Evolutionary conservation across 1,140 invertebrate genomes (phyloP), one percentile per base, ranked within the genome.

Genomic region (Zaprionus nigranus): DNA sequence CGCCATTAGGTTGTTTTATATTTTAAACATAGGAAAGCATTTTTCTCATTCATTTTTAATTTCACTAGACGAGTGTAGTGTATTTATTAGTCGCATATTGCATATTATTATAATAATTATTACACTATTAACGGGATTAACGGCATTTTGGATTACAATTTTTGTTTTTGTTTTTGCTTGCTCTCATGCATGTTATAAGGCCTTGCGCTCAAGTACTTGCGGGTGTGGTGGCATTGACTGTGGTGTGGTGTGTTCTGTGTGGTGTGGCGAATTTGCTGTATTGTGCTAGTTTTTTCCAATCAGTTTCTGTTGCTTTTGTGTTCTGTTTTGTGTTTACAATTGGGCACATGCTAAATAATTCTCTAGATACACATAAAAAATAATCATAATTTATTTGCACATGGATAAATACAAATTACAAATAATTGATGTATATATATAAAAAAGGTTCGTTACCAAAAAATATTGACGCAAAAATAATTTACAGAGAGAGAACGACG

Each of bases 401-500:
- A 90, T 79, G 75, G 81, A 90, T 88, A 88, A 88, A 90, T 88
- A 90, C 75, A 90, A 87, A 88, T 85, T 88, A 90, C 79, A 90
- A 76, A 68, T 90, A 85, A 85, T 77, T 73, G 66, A 90, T 81
- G 64, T 81, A 70, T 77, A 77, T 77, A 65, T 77, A 64, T 26
- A 26, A 26, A 76, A 80, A 65, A 65, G 57, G 76, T 68, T 65
- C 28, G 57, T 53, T 73, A 71, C 74, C 67, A 79, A 87, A 87
- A 87, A 83, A 71, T 57, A 86, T 68, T 82, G 78, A 79, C 80
- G 77, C 80, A 86, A 77, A 88, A 79, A 83, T 67, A 83, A 70
- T 81, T 90, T 84, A 70, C 79, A 65, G 34, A 88, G 72, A 88
- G 72, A 78, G 63, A 84, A 34, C 77, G 78, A 34, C 77, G 75